These are phyloP conservation scores for Quiscalus mexicanus DNA, from an alignment of 2,113 vertebrate genomes.

Conservation along the genomic window DNA sequence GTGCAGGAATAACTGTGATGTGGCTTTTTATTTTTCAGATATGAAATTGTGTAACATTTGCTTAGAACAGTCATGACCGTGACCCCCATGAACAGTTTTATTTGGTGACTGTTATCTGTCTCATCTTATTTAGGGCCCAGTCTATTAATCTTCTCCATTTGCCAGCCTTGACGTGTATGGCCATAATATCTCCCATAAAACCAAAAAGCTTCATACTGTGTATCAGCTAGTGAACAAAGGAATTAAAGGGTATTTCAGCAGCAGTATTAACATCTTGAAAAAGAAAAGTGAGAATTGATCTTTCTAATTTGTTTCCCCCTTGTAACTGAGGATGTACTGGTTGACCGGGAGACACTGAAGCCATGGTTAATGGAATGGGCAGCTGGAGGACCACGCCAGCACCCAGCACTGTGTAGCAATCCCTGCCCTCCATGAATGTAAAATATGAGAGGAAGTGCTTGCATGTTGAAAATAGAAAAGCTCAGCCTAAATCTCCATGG, in stretches of 20 bases:
- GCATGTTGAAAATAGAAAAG: not conserved
- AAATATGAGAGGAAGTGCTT: not conserved
- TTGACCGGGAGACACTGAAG: not conserved
- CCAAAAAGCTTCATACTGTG: not conserved
- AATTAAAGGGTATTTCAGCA: not conserved
- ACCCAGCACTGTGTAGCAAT: not conserved
- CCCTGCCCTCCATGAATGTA: not conserved
- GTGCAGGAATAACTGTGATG: not conserved
- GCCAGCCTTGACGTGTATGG: not conserved
- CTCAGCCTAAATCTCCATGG: not conserved
- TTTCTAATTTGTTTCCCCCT: not conserved
- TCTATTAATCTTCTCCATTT: not conserved
- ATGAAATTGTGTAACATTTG: not conserved
- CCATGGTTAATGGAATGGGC: not conserved
- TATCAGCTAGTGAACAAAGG: not conserved
- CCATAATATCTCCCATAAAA: not conserved
- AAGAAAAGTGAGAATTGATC: not conserved
- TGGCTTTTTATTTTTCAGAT: not conserved
- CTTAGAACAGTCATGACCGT: not conserved
- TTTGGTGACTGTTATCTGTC: not conserved
- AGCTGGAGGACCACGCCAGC: not conserved
- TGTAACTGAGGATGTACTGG: not conserved
- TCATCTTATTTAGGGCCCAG: not conserved
- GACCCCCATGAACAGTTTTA: not conserved
- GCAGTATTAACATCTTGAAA: not conserved